Evolutionary conservation across 2,113 vertebrate species (phyloP), one percentile per base, ranked within the genome.

Genomic region (Pleuronectes platessa): DNA sequence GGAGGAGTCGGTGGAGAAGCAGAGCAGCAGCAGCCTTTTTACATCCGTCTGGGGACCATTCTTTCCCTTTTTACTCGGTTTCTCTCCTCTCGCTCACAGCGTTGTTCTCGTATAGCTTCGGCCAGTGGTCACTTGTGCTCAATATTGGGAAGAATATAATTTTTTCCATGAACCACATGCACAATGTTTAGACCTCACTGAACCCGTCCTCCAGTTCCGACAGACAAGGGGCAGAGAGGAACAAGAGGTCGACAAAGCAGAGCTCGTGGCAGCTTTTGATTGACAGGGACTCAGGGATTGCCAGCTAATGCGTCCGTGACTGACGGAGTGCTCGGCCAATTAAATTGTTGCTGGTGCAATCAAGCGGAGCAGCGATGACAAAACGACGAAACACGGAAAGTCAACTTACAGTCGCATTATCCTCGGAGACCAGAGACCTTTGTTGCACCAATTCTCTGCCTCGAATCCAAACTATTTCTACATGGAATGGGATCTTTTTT

Each of bases 11-110:
- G 71, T 68, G 31, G 71, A 90, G 85, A 86, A 72, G 71, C 51
- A 61, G 81, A 90, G 74, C 83, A 51, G 53, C 74, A 18, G 59
- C 79, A 61, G 72, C 81, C 62, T 51, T 51, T 92, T 88, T 81
- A 75, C 71, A 21, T 86, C 85, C 86, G 86, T 86, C 74, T 65
- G 75, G 76, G 76, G 79, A 60, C 60, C 56, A 18, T 84, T 86
- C 56, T 65, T 51, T 47, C 18, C 74, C 74, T 45, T 75, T 72
- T 64, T 55, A 55, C 71, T 67, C 9, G 13, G 18, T 74, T 76
- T 31, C 4, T 73, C 54, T 76, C 66, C 54, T 47, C 42, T 42
- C 20, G 42, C 58, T 55, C 40, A 4, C 53, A 53, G 24, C 64
- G 35, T 45, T 14, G 68, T 68, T 27, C 13, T 65, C 9, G 12